phyloP scores from a whole-genome alignment of 2,113 vertebrate species.

The Bolborhynchus lineola region DNA sequence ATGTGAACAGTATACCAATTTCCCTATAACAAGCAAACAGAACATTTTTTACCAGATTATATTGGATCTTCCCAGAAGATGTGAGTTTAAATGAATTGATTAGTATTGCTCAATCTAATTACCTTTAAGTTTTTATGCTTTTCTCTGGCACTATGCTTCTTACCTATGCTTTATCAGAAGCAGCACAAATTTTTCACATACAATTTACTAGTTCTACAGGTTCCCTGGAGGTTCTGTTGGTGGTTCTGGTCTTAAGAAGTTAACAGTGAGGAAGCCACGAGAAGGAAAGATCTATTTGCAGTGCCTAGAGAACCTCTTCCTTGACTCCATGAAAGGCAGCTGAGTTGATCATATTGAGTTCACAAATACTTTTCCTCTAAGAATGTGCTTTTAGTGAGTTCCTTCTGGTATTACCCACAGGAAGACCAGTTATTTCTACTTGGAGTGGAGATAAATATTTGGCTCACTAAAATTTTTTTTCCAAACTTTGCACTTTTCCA shows the following conservation, averaged over 20 bases:
- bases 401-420: neutral
- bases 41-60: neutral
- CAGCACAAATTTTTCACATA: neutral
- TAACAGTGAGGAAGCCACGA: neutral
- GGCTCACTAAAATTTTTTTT: neutral
- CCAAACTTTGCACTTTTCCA: neutral
- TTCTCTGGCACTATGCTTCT: neutral
- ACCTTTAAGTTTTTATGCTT: neutral
- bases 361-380: neutral
- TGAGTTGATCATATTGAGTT: neutral
- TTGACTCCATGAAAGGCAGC: neutral
- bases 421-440: neutral
- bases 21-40: neutral
- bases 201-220: neutral
- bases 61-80: neutral
- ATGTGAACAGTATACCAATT: neutral
- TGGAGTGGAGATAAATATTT: neutral
- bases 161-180: neutral
- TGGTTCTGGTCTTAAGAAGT: neutral
- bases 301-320: neutral
- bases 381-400: neutral
- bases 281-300: neutral
- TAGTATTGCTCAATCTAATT: neutral
- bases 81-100: neutral
- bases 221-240: neutral